Evolutionary conservation across 2,888 invertebrate genomes (phyloP), one percentile per base, ranked within the genome.

Genomic region (Ditula angustiorana): DNA sequence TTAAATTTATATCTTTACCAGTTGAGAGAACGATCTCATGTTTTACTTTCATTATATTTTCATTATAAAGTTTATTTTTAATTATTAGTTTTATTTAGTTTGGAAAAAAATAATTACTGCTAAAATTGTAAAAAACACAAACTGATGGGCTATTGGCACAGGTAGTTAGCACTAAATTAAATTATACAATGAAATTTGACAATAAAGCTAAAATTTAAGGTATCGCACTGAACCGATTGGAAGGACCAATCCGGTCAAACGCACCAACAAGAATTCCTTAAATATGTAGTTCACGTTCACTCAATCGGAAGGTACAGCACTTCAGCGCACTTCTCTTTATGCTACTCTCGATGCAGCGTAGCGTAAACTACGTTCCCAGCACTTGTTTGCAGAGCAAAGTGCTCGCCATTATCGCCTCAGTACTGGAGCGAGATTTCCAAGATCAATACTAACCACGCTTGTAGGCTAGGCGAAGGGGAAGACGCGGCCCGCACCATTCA

Each of bases 401-500:
- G 23, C 61, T 30, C 26, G 28, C 28, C 55, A 35, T n/a, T 33
- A 33, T 21, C 52, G 52, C 52, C 30, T 33, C 11, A 10, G 28
- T 21, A 30, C 52, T 8, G 35, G 21, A 60, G 52, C 53, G 61
- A 37, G 13, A 2, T n/a, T 7, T 4, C 33, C 33, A n/a, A 7
- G 35, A 28, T 19, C 62, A 4, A 28, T 49, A 37, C 35, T 30
- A 55, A 33, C 55, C 58, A 64, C 69, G 71, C 72, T 72, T 69
- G 30, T 44, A 50, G 66, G 52, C 63, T 41, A 33, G 62, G 68
- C 49, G 73, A 74, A 71, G 67, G 74, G 75, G 75, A 66, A 69
- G 72, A 64, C 82, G 87, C 86, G 89, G 87, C 84, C 87, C 88
- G 88, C 88, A 88, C 87, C 83, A 76, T 77, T 79, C 85, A 81